phyloP scores from a whole-genome alignment of 2,797 vertebrate species.

The Crenichthys baileyi region DNA sequence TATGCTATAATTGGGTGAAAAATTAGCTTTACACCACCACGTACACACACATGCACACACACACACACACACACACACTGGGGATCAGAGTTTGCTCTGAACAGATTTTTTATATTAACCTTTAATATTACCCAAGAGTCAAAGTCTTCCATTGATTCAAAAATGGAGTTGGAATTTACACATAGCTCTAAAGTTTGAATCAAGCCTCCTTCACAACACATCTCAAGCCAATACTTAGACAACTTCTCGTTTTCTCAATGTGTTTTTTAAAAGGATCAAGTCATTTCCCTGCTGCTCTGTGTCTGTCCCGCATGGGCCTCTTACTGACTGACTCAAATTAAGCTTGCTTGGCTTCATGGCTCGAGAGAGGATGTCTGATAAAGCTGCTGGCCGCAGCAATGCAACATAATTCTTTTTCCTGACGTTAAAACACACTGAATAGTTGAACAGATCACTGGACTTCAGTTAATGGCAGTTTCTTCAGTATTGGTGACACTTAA shows the following conservation, averaged over 20 bases:
- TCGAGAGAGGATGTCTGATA: too few relatives aligned
- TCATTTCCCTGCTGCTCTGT: too few relatives aligned
- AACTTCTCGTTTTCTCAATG: too few relatives aligned
- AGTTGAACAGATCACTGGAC: too few relatives aligned
- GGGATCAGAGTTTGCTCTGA: neutral
- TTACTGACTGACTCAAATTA: neutral
- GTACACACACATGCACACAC: neutral
- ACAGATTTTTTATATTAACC: neutral
- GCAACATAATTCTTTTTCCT: too few relatives aligned
- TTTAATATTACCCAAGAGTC: neutral
- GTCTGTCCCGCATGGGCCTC: neutral
- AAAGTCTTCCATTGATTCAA: neutral
- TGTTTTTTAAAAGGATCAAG: too few relatives aligned
- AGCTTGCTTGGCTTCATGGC: too few relatives aligned
- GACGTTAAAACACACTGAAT: too few relatives aligned
- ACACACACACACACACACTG: neutral
- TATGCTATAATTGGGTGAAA: constrained; percentile 11
- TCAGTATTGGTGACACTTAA: too few relatives aligned
- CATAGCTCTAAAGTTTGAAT: neutral
- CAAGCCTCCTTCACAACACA: neutral
- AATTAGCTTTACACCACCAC: constrained; percentile 7
- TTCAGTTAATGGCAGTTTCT: too few relatives aligned
- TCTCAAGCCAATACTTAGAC: neutral
- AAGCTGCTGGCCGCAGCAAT: too few relatives aligned
- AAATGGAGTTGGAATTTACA: neutral